These are phyloP conservation scores for Symphodus melops DNA, from an alignment of 2,113 vertebrate genomes.

Conservation along the genomic window DNA sequence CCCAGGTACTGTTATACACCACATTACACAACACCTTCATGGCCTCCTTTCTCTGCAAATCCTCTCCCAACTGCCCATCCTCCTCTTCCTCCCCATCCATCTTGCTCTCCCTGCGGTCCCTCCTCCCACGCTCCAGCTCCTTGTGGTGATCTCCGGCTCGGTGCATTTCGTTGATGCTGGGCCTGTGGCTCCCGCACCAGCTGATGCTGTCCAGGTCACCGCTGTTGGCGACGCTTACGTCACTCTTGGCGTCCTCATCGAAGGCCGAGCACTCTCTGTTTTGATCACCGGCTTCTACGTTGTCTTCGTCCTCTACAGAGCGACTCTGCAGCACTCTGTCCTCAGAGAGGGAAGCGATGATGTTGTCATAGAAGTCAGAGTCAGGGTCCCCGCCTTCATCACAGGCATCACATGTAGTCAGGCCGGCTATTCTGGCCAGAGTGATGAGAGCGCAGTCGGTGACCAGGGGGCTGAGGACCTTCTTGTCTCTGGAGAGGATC, in stretches of 20 bases:
- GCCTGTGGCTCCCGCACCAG: slow-evolving; percentile 51
- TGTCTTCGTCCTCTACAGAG: slow-evolving; percentile 18
- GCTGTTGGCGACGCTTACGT: slow-evolving; percentile 44
- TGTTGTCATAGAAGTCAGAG: slow-evolving; percentile 66
- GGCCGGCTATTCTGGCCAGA: slow-evolving; percentile 71
- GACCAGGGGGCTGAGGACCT: slow-evolving; percentile 73
- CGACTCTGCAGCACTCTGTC: slow-evolving; percentile 37
- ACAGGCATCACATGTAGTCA: slow-evolving; percentile 44
- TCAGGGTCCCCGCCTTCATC: slow-evolving; percentile 54
- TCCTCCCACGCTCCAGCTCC: slow-evolving; percentile 71
- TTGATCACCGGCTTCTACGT: slow-evolving; percentile 18
- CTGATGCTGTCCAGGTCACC: slow-evolving; percentile 57
- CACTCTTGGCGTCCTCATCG: slow-evolving; percentile 55
- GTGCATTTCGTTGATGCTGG: slow-evolving; percentile 64
- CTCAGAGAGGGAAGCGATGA: slow-evolving; percentile 62
- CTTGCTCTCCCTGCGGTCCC: slow-evolving; percentile 77
- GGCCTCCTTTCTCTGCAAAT: slow-evolving; percentile 74
- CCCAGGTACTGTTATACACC: slow-evolving; percentile 82
- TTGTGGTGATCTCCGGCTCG: slow-evolving; percentile 56
- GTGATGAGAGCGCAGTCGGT: slow-evolving; percentile 73
- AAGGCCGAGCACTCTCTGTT: slow-evolving; percentile 10
- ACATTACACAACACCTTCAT: slow-evolving; percentile 82
- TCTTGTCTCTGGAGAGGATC: slow-evolving; percentile 80
- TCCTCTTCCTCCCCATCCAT: slow-evolving; percentile 56
- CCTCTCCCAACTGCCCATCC: slow-evolving; percentile 46